Conservation (phyloP, 2,797 vertebrate genomes). For the Pseudochirops cupreus region DNA sequence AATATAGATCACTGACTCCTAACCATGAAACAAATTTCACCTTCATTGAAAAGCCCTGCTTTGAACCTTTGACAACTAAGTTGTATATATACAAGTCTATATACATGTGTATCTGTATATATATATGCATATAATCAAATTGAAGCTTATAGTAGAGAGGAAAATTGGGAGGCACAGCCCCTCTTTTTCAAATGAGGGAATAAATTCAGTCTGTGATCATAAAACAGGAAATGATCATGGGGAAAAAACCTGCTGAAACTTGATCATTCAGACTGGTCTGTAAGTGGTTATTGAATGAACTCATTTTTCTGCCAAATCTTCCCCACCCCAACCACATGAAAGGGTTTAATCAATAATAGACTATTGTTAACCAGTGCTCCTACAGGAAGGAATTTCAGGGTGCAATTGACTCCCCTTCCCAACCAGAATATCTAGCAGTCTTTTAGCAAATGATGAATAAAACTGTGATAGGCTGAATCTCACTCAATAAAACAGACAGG, state of each 20-base stretch:
- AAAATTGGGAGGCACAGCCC: background rate
- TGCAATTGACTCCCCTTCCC: background rate
- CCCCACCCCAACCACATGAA: background rate
- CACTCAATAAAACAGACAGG: background rate
- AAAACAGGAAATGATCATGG: rapidly evolving
- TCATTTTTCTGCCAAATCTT: background rate
- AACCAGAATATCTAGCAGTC: background rate
- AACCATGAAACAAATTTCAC: background rate
- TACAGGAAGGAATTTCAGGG: background rate
- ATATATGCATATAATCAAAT: background rate
- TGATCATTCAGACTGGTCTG: background rate
- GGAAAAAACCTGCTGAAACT: background rate
- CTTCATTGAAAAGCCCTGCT: background rate
- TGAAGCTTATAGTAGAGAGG: background rate
- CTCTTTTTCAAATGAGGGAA: background rate
- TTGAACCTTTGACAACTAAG: background rate
- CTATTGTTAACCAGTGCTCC: background rate
- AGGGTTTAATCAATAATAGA: background rate
- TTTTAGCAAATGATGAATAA: background rate
- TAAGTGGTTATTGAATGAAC: background rate
- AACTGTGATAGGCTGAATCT: background rate
- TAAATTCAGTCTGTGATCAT: background rate
- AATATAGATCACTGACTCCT: background rate
- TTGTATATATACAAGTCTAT: background rate
- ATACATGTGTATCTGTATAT: too few relatives aligned